A percentile compares a stretch with the other conserved stretches of the same genome.
Evolutionary conservation across 2,113 vertebrate genomes (phyloP).

Genomic region (Colistium nudipinnis): DNA sequence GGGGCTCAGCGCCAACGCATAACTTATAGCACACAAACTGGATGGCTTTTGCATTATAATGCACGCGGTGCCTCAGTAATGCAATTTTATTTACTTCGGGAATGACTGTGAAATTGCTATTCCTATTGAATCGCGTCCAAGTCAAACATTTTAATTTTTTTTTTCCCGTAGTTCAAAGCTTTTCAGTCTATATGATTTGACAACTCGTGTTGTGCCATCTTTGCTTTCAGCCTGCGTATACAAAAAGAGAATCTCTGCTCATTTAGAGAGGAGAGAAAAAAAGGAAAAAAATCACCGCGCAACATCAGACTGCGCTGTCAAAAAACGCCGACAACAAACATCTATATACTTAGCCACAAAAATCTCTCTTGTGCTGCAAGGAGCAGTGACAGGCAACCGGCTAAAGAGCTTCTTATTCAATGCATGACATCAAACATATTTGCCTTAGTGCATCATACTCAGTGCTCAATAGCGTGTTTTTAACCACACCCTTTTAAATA

Average conservation of each 20-base stretch:
- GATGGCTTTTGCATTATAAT: constrained; percentile 50
- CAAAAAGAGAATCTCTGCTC: constrained; percentile 52
- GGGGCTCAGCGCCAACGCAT: constrained; percentile 52
- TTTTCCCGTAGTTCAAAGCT: constrained; percentile 62
- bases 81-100: constrained; percentile 41
- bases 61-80: constrained; percentile 33
- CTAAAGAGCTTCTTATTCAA: constrained; percentile 26
- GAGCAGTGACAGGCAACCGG: constrained; percentile 21
- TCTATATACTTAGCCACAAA: constrained; percentile 47
- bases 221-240: constrained; percentile 53
- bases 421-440: constrained; percentile 29
- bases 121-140: constrained; percentile 53
- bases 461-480: background rate
- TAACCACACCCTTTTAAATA: constrained; percentile 32
- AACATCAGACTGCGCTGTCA: constrained; percentile 58
- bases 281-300: constrained; percentile 7
- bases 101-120: constrained; percentile 55
- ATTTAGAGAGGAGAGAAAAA: constrained; percentile 38
- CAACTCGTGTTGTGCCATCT: constrained; percentile 52
- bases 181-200: constrained; percentile 51
- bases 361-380: constrained; percentile 9
- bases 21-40: constrained; percentile 42
- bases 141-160: too few species aligned
- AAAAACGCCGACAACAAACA: constrained; percentile 59
- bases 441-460: constrained; percentile 27